Percentiles rank a stretch among this genome's conserved stretches.
Conservation (phyloP, 2,888 invertebrate species). For the Cerceris rybyensis region DNA sequence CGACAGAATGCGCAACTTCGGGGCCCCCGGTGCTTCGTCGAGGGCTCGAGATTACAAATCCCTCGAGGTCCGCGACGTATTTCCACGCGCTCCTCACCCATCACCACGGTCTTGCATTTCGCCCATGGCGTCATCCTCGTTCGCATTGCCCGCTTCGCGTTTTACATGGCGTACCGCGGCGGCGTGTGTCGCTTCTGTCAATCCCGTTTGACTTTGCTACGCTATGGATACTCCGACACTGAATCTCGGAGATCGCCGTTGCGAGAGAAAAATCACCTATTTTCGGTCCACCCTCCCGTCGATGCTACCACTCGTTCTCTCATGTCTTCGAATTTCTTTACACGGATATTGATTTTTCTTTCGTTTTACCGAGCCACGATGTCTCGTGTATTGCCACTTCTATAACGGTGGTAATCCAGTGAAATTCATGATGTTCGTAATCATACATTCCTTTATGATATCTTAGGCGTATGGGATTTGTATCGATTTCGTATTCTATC, state of each 20-base stretch:
- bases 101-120: slow-evolving; percentile 15
- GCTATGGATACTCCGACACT: slow-evolving; percentile 15
- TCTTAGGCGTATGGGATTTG: not conserved
- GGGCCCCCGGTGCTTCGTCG: slow-evolving; percentile 59
- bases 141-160: slow-evolving; percentile 51
- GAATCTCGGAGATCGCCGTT: slow-evolving; percentile 16
- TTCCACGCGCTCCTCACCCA: slow-evolving; percentile 52
- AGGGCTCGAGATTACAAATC: slow-evolving; percentile 55
- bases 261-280: not conserved
- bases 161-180: slow-evolving; percentile 53
- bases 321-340: slow-evolving; percentile 38
- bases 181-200: slow-evolving; percentile 39
- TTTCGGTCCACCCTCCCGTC: slow-evolving; percentile 6
- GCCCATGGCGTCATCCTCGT: slow-evolving; percentile 61
- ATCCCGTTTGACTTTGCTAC: slow-evolving; percentile 22
- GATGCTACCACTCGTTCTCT: slow-evolving; percentile 20
- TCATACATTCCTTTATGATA: not conserved
- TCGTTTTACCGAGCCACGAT: slow-evolving; percentile 37
- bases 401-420: slow-evolving; percentile 26
- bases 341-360: slow-evolving; percentile 57
- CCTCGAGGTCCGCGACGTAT: slow-evolving; percentile 49
- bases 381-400: slow-evolving; percentile 26
- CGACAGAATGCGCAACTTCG: slow-evolving; percentile 80
- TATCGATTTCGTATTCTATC: not conserved
- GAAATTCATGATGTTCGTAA: slow-evolving; percentile 13